phyloP scores from a whole-genome alignment of 2,888 invertebrate genomes.

The Calliphora vomitoria region DNA sequence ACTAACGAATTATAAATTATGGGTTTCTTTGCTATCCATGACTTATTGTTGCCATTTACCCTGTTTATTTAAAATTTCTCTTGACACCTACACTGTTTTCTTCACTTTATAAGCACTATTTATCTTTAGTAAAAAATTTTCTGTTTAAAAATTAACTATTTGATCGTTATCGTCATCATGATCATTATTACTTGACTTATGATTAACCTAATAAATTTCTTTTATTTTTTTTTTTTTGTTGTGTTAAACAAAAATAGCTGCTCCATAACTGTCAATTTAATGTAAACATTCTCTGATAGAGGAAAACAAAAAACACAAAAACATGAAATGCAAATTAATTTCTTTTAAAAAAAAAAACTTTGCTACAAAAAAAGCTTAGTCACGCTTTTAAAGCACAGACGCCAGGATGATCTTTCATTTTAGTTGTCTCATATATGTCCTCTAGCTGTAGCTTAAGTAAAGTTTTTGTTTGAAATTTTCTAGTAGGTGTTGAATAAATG shows the following conservation, averaged over 20 bases:
- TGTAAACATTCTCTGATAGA: not conserved
- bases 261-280: conserved; percentile 60
- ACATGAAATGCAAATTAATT: conserved; percentile 38
- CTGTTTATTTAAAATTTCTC: not conserved
- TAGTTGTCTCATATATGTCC: conserved; percentile 8
- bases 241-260: not conserved
- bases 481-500: conserved; percentile 67
- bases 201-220: conserved; percentile 50
- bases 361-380: conserved; percentile 33
- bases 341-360: conserved; percentile 1
- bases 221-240: not conserved
- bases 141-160: not conserved
- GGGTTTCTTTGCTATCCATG: not conserved
- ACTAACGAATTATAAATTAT: no score
- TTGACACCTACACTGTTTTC: not conserved
- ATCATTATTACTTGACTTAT: conserved; percentile 41
- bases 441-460: conserved; percentile 9
- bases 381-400: conserved; percentile 54
- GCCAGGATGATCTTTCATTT: conserved; percentile 56
- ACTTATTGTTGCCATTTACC: not conserved
- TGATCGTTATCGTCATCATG: not conserved
- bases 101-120: not conserved
- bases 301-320: conserved; percentile 4
- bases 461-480: not conserved
- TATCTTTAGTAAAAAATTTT: not conserved